These are phyloP conservation scores for Sebastiscus tertius DNA, from an alignment of 2,797 vertebrate genomes.

Conservation along the genomic window DNA sequence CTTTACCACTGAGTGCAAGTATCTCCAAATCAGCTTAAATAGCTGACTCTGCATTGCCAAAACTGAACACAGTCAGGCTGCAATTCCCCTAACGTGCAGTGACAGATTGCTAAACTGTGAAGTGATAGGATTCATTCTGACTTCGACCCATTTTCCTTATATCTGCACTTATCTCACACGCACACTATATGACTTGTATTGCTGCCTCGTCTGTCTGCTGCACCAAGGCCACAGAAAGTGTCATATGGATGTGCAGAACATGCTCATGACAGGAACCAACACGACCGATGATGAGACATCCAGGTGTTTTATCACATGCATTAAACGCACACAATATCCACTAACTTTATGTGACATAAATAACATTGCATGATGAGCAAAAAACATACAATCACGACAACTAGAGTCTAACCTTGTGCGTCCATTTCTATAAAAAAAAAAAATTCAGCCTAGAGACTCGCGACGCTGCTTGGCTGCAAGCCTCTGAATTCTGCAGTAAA, in stretches of 20 bases:
- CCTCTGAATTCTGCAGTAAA: conserved; percentile 81
- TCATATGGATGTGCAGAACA: conserved; percentile 59
- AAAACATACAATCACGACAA: conserved; percentile 69
- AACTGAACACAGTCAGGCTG: conserved; percentile 18
- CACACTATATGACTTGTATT: not conserved
- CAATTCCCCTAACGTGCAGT: conserved; percentile 11
- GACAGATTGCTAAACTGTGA: conserved; percentile 1
- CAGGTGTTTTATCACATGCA: conserved; percentile 65
- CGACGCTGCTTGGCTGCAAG: conserved; percentile 66
- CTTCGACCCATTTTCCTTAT: not conserved
- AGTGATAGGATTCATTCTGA: not conserved
- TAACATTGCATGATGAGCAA: conserved; percentile 61
- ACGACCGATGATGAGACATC: conserved; percentile 57
- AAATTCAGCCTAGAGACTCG: conserved; percentile 62
- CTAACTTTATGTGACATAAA: conserved; percentile 42
- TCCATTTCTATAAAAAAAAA: conserved; percentile 67
- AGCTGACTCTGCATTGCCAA: conserved; percentile 50
- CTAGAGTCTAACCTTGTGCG: conserved; percentile 77
- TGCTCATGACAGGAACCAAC: conserved; percentile 58
- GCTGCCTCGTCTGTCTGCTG: conserved; percentile 33
- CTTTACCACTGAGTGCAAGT: not conserved
- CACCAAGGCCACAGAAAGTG: conserved; percentile 38
- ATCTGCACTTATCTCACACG: not conserved
- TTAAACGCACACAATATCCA: conserved; percentile 50
- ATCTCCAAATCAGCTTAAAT: conserved; percentile 13